A percentile compares a stretch with the other conserved stretches of the same genome.
phyloP scores from a whole-genome alignment of 2,113 vertebrate species.

The Phylloscopus trochilus region DNA sequence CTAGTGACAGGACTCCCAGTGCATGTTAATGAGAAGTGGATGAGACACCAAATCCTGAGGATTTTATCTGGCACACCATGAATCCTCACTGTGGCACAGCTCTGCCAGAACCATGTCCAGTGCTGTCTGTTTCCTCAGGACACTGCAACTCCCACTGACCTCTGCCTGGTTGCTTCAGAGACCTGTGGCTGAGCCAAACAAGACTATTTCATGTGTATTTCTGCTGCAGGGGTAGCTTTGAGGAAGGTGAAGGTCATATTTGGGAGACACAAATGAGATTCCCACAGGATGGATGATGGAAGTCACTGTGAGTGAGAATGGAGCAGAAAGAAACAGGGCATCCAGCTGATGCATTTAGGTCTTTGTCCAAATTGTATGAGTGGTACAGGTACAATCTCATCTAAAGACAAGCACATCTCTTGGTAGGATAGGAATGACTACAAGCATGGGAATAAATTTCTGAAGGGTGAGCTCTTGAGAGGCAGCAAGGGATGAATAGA shows the following conservation, averaged over 20 bases:
- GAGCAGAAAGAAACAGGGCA: not conserved
- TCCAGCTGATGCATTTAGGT: not conserved
- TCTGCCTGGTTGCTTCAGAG: not conserved
- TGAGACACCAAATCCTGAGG: not conserved
- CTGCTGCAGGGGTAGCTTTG: not conserved
- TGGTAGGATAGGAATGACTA: not conserved
- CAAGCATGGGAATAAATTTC: not conserved
- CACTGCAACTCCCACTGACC: not conserved
- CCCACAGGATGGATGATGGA: not conserved
- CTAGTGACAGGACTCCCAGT: not conserved
- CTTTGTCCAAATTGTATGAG: not conserved
- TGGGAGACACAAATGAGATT: not conserved
- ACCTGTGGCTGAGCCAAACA: not conserved
- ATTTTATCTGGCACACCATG: not conserved
- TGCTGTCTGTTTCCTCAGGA: not conserved
- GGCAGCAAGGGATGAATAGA: not conserved
- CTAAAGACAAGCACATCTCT: not conserved
- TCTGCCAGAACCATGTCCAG: not conserved
- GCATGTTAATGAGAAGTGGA: not conserved
- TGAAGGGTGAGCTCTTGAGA: not conserved
- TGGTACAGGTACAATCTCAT: not conserved
- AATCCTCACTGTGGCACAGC: not conserved
- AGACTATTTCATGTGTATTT: not conserved
- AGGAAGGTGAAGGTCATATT: not conserved
- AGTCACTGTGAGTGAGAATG: not conserved